A percentile compares a stretch with the other conserved stretches of the same genome.
These are phyloP conservation scores for Axinella damicornis DNA, from an alignment of 37 sponge, comb jelly and placozoan genomes.

Conservation along the genomic window DNA sequence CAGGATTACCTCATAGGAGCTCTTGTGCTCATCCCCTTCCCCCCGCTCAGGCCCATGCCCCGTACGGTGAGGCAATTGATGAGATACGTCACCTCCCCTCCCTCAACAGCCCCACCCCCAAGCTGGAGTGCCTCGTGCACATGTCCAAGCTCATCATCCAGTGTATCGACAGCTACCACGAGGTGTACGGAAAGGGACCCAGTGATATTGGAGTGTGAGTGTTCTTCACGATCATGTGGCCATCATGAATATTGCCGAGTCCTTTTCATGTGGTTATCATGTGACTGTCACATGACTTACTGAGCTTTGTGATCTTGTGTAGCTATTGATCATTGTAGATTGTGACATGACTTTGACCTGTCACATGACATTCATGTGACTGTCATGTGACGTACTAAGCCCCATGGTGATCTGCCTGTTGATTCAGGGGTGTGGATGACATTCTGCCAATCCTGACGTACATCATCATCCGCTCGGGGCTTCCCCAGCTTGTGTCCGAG, in stretches of 20 bases:
- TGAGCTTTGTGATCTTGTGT: too few relatives aligned
- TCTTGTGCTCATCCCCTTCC: neutral
- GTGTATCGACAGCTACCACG: constrained; percentile 72
- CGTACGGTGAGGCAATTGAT: constrained; percentile 62
- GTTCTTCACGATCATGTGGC: too few relatives aligned
- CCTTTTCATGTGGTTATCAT: too few relatives aligned
- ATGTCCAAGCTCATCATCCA: constrained; percentile 57
- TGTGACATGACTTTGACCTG: too few relatives aligned
- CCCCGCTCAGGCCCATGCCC: constrained; percentile 51
- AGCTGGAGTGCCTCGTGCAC: constrained; percentile 67
- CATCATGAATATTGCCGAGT: too few relatives aligned
- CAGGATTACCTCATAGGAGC: neutral
- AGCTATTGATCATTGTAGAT: neutral
- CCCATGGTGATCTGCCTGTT: too few relatives aligned
- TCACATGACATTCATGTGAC: too few relatives aligned
- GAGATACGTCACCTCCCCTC: constrained; percentile 39
- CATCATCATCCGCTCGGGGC: constrained; percentile 63
- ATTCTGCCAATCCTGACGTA: constrained; percentile 91
- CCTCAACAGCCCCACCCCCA: constrained; percentile 55
- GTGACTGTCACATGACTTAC: neutral
- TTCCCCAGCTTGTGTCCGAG: constrained; percentile 88
- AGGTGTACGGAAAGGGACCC: neutral
- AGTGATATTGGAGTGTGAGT: constrained; percentile 40
- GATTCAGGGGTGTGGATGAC: constrained; percentile 93
- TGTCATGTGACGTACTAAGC: too few relatives aligned